These are phyloP conservation scores for Rosalia funebris DNA, from an alignment of 2,888 invertebrate species.

Conservation along the genomic window DNA sequence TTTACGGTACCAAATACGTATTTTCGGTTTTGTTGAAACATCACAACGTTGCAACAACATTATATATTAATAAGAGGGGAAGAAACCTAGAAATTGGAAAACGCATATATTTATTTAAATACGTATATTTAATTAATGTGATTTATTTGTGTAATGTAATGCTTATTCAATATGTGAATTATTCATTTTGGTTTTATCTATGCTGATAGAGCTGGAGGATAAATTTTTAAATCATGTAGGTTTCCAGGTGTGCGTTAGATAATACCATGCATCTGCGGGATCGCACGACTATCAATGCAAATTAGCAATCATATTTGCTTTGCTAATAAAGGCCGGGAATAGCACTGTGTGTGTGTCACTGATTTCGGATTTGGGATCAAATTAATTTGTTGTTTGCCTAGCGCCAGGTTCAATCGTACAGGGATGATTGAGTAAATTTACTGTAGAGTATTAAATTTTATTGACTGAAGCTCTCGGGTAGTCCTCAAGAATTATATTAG, in stretches of 20 bases:
- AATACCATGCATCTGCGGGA: slow-evolving; percentile 36
- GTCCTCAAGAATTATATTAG: no score
- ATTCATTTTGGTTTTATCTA: slow-evolving; percentile 11
- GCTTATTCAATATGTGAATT: slow-evolving; percentile 1
- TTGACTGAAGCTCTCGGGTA: neutral
- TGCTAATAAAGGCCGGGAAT: slow-evolving; percentile 42
- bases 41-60: no score
- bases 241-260: slow-evolving; percentile 40
- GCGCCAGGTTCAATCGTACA: slow-evolving; percentile 8
- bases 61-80: no score
- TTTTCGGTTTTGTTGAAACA: no score
- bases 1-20: no score
- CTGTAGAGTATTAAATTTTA: neutral
- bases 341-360: slow-evolving; percentile 37
- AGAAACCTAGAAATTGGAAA: no score
- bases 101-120: no score
- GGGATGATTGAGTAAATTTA: neutral
- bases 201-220: slow-evolving; percentile 2
- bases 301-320: slow-evolving; percentile 44
- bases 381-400: slow-evolving; percentile 44
- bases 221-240: slow-evolving; percentile 34
- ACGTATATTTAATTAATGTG: neutral
- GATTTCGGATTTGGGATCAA: slow-evolving; percentile 41
- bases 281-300: slow-evolving; percentile 48
- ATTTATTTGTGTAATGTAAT: neutral